A percentile compares a stretch with the other conserved stretches of the same genome.
phyloP scores from a whole-genome alignment of 1,140 invertebrate species.

The Lepidurus arcticus region DNA sequence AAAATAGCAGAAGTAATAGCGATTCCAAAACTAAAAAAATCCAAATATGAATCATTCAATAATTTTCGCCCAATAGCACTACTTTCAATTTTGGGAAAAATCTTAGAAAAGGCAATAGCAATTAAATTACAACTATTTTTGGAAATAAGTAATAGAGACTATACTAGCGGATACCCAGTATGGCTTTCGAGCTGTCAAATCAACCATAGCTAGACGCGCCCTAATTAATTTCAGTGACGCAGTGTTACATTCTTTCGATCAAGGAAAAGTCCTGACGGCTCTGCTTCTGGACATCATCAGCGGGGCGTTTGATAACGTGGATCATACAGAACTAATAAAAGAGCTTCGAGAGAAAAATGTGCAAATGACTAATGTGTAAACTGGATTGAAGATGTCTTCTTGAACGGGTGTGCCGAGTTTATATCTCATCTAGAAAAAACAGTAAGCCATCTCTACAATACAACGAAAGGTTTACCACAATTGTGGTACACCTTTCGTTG shows the following conservation, averaged over 20 bases:
- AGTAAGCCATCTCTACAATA: not conserved
- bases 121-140: not conserved
- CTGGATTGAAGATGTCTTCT: not conserved
- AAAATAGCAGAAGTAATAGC: not conserved
- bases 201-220: not conserved
- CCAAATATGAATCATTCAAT: not conserved
- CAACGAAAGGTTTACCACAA: not conserved
- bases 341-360: no score
- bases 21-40: not conserved
- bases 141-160: not conserved
- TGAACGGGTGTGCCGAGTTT: not conserved
- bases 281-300: slow-evolving; percentile 1
- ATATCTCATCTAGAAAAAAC: not conserved
- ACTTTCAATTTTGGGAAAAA: not conserved
- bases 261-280: not conserved
- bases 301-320: no score
- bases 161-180: not conserved
- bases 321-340: no score
- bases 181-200: not conserved
- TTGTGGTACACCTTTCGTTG: no score
- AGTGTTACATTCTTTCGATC: not conserved
- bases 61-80: not conserved
- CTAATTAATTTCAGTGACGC: not conserved
- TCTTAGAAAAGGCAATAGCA: not conserved
- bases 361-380: not conserved